phyloP scores from a whole-genome alignment of 2,113 vertebrate species.

The Accipiter virgatus region DNA sequence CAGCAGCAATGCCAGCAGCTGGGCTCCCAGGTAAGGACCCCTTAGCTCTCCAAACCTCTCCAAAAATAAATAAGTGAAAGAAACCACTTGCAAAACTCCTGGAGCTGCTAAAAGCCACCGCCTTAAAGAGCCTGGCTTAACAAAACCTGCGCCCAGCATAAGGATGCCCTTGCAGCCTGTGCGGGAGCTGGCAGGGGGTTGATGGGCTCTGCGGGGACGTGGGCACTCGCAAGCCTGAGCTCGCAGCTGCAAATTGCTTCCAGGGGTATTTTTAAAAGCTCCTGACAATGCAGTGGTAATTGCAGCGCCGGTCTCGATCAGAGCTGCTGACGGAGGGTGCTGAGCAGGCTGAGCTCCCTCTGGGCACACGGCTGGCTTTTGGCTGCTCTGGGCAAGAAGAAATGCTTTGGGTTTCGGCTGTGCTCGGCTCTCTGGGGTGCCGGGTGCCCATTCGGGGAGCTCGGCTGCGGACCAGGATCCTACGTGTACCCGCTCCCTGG shows the following conservation, averaged over 20 bases:
- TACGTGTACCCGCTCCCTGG: background rate
- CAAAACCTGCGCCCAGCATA: background rate
- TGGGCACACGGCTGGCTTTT: accelerated
- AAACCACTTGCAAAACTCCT: background rate
- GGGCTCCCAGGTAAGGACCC: background rate
- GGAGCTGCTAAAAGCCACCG: background rate
- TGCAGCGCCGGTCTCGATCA: background rate
- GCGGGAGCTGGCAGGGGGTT: background rate
- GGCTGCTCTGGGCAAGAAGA: background rate
- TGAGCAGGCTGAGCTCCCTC: background rate
- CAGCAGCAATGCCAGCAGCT: background rate
- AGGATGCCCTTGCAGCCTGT: background rate
- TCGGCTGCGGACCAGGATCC: background rate
- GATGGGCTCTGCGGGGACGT: background rate
- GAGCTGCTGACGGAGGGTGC: background rate
- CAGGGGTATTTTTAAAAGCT: background rate
- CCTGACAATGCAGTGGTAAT: background rate
- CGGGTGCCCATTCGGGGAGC: background rate
- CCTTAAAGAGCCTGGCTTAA: background rate
- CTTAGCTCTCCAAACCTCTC: background rate
- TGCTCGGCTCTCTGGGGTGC: background rate
- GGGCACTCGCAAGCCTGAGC: background rate
- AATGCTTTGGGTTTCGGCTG: background rate
- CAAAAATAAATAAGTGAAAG: background rate
- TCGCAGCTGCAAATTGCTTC: background rate